Percentiles rank a stretch among this genome's conserved stretches.
Evolutionary conservation across 2,797 vertebrate species (phyloP).

Genomic region (Glossophaga mutica): DNA sequence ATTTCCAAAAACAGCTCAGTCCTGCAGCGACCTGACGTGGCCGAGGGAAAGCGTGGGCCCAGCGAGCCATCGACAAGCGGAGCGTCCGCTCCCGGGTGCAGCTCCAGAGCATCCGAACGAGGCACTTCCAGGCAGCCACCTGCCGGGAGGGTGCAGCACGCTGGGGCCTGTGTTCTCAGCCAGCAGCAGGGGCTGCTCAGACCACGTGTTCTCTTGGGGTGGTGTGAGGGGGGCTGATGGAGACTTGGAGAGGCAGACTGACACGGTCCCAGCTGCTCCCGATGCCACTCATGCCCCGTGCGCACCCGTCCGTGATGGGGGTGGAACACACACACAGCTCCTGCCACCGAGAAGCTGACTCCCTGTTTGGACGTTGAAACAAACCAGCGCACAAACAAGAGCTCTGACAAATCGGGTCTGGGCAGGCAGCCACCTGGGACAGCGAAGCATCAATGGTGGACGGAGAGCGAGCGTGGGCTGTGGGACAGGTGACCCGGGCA

Average conservation of each 20-base stretch:
- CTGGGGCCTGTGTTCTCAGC: not conserved
- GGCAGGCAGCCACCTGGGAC: accelerated
- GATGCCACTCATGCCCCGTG: not conserved
- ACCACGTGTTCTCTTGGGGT: not conserved
- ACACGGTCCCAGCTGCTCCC: not conserved
- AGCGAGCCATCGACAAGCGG: accelerated
- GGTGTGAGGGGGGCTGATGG: not conserved
- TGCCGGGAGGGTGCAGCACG: not conserved
- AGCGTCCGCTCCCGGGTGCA: accelerated
- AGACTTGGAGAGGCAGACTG: no score
- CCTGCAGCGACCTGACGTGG: not conserved
- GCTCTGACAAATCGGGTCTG: not conserved
- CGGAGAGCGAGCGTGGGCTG: not conserved
- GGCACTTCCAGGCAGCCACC: not conserved
- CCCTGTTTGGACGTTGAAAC: not conserved
- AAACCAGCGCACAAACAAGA: not conserved
- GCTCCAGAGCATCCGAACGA: not conserved
- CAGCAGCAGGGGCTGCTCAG: not conserved
- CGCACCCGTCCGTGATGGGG: not conserved
- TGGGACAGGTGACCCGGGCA: no score
- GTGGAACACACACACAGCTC: not conserved
- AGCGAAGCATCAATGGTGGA: not conserved
- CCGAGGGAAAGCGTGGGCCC: not conserved
- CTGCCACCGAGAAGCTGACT: no score
- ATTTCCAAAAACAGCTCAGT: not conserved